Conservation (phyloP, 2,113 vertebrate species). For the Corvus moneduloides region DNA sequence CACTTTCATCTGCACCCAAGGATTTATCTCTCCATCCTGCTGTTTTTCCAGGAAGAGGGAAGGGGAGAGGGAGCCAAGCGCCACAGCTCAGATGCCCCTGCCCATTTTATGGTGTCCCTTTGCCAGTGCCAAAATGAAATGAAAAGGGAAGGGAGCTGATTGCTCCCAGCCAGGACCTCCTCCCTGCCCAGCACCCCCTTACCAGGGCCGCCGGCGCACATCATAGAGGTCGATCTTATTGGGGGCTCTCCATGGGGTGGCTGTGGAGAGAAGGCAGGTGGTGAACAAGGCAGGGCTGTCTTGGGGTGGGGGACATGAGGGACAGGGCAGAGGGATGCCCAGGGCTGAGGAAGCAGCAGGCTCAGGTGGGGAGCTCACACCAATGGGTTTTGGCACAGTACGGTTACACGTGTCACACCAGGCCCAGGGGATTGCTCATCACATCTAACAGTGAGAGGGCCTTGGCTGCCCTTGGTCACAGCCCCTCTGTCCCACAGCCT, state of each 20-base stretch:
- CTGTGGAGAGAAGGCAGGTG: slow-evolving; percentile 63
- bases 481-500: fast-evolving
- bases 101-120: slow-evolving; percentile 46
- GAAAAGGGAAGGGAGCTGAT: slow-evolving; percentile 70
- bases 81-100: slow-evolving; percentile 8
- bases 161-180: background rate
- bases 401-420: fast-evolving
- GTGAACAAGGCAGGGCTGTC: background rate
- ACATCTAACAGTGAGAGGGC: background rate
- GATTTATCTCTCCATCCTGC: background rate
- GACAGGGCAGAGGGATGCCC: background rate
- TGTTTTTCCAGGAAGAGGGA: background rate
- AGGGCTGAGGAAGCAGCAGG: background rate
- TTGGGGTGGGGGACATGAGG: fast-evolving
- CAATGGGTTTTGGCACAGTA: background rate
- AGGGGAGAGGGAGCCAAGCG: background rate
- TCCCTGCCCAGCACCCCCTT: slow-evolving; percentile 42
- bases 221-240: slow-evolving; percentile 99
- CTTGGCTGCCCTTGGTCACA: background rate
- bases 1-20: background rate
- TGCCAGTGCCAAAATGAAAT: slow-evolving; percentile 72
- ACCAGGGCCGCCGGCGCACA: slow-evolving; percentile 95
- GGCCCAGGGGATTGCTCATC: fast-evolving
- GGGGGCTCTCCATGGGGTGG: slow-evolving; percentile 92
- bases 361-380: background rate